Base-by-base conservation (phyloP, 2,888 invertebrate species). In the Macroteleia sp. region DNA sequence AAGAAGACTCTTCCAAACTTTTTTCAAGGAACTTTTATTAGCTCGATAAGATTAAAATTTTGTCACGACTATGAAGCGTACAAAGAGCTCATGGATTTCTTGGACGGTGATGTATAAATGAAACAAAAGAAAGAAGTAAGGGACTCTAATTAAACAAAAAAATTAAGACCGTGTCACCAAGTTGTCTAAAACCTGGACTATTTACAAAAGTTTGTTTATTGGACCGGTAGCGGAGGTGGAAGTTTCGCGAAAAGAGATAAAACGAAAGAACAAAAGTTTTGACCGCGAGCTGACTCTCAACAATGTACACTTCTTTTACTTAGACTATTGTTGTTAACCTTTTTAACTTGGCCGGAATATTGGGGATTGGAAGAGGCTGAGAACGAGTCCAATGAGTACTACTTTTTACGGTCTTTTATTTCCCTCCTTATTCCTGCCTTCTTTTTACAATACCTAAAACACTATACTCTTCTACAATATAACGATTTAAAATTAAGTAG, bases 161-260 rank as follows among this genome's bases (percentile, higher is more conserved):
- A 22, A 32, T 19, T 10, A n/a, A 34, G 30, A 30, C 46, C 57
- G n/a, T n/a, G n/a, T n/a, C n/a, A 57, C 46, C 25, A 9, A 44
- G 17, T 57, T 41, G 48, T 52, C 52, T 36, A 42, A 46, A 73
- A 48, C 66, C 69, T 41, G 36, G 25, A 42, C n/a, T 46, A 62
- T 44, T 48, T 36, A 46, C 44, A 59, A 71, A 77, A 80, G 39
- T 81, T 77, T 71, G 76, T 70, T 80, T 76, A 80, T 76, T 79
- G 76, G 62, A 70, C 28, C n/a, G 46, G 48, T 52, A 41, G 22
- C 20, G 20, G 57, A 30, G 54, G 10, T 52, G 25, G 20, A 42
- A 52, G 36, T 46, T 59, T 20, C 30, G 25, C 36, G 28, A 59
- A 73, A 73, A 74, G 34, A 32, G 50, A 50, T 57, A 56, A 74